Percentiles rank a stretch among this genome's conserved stretches.
phyloP scores from a whole-genome alignment of 2,113 vertebrate species.

The Neogobius melanostomus region DNA sequence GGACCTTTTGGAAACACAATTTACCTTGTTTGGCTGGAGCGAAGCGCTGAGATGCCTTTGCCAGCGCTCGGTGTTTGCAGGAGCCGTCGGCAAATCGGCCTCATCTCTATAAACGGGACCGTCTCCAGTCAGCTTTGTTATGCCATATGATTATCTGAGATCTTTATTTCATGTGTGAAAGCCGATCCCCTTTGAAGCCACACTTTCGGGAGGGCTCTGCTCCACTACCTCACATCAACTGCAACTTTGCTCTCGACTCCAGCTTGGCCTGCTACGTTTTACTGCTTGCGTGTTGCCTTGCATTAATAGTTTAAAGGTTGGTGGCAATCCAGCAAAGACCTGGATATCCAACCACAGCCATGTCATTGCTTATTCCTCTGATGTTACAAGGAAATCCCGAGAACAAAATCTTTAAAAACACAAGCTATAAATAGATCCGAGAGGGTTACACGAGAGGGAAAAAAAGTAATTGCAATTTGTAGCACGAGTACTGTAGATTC shows the following conservation, averaged over 20 bases:
- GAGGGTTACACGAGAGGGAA: too few species aligned
- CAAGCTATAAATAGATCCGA: too few species aligned
- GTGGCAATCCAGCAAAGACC: constrained; percentile 42
- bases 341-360: constrained; percentile 13
- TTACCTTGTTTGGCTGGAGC: constrained; percentile 35
- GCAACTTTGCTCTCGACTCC: constrained; percentile 60
- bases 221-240: constrained; percentile 69
- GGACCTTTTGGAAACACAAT: constrained; percentile 16
- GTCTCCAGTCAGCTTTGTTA: constrained; percentile 54
- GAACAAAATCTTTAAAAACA: too few species aligned
- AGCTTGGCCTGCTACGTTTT: constrained; percentile 63
- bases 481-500: too few species aligned
- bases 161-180: constrained; percentile 75
- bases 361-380: not conserved
- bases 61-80: constrained; percentile 32
- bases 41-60: constrained; percentile 45
- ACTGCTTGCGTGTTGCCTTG: constrained; percentile 51
- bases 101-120: constrained; percentile 39
- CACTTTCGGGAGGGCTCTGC: constrained; percentile 46
- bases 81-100: constrained; percentile 49
- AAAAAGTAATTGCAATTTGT: too few species aligned
- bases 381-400: not conserved
- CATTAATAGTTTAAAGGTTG: constrained; percentile 48
- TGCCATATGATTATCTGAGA: constrained; percentile 68
- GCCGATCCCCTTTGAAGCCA: constrained; percentile 70